Evolutionary conservation across 2,113 vertebrate species (phyloP), one percentile per base, ranked within the genome.

Genomic region (Ammospiza caudacuta): DNA sequence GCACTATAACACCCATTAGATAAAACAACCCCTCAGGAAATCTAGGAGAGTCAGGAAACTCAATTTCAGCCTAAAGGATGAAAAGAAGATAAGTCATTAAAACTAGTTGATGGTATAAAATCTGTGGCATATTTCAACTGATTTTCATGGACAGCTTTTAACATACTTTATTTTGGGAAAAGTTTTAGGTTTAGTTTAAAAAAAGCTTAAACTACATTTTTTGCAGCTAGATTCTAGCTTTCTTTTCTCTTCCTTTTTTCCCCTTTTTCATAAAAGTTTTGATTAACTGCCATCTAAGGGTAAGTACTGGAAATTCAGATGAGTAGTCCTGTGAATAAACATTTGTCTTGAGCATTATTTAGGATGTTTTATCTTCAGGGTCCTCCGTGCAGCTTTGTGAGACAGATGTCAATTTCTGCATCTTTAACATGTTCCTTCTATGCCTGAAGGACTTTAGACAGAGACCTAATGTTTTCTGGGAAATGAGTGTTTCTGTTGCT

Each of bases 401-500:
- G 64, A 76, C 57, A 93, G 77, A 83, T 93, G 77, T 67, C 58
- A 47, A 43, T 92, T 92, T 92, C 94, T 54, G 68, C 52, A 55
- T 83, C 33, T 88, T 85, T 73, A 82, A 66, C 54, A 87, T 46
- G 41, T 73, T 90, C 7, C 12, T 82, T 80, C 49, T 62, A 9
- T 6, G 28, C 78, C 78, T 83, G 33, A 88, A 88, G 70, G 47
- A 93, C 85, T 90, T 84, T 25, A 57, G 25, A 66, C 5, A 57
- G 46, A 83, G 37, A 90, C 20, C 31, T 87, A 88, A 73, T 51
- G 11, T 81, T 90, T 89, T 57, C 41, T 80, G 55, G 69, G 52
- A 94, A 96, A 92, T n/a, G 70, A 19, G 61, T 90, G 39, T 61
- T 95, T 83, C 49, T 81, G 15, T 92, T 94, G 90, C 81, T 70